Evolutionary conservation across 2,113 vertebrate genomes (phyloP).

Genomic region (Eulemur macaco): DNA sequence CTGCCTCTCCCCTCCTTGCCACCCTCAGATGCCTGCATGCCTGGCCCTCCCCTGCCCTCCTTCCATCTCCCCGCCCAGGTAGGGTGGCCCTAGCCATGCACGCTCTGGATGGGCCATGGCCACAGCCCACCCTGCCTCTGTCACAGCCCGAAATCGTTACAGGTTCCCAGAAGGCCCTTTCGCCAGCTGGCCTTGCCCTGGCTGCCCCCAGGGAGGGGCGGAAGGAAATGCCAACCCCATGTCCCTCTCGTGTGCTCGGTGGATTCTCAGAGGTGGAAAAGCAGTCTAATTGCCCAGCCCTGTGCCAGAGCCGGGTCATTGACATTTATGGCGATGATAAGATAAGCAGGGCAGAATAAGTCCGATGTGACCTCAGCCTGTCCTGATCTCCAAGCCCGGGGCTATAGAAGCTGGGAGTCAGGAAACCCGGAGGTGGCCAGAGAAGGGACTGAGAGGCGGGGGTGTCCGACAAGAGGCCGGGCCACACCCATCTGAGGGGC

Average conservation of each 20-base stretch:
- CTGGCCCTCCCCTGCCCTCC: background rate
- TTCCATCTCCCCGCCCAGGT: background rate
- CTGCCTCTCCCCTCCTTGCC: background rate
- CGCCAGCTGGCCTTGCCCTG: background rate
- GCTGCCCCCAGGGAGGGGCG: background rate
- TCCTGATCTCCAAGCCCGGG: background rate
- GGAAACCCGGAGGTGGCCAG: background rate
- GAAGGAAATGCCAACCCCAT: background rate
- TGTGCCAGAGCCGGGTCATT: background rate
- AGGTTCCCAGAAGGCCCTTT: slow-evolving; percentile 49
- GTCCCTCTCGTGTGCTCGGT: background rate
- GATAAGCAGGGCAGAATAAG: background rate
- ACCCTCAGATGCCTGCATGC: background rate
- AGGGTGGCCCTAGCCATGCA: background rate
- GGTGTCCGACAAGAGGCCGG: background rate
- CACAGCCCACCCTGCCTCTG: background rate
- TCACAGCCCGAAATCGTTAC: background rate
- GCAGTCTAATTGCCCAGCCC: background rate
- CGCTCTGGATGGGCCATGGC: background rate
- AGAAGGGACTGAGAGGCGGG: background rate
- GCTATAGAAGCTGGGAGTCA: background rate
- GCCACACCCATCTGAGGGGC: background rate
- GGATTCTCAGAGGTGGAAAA: background rate
- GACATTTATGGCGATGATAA: background rate
- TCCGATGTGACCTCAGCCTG: background rate